Evolutionary conservation across 37 sponge, comb jelly and placozoan genomes (phyloP).

Genomic region (Sycon ciliatum): DNA sequence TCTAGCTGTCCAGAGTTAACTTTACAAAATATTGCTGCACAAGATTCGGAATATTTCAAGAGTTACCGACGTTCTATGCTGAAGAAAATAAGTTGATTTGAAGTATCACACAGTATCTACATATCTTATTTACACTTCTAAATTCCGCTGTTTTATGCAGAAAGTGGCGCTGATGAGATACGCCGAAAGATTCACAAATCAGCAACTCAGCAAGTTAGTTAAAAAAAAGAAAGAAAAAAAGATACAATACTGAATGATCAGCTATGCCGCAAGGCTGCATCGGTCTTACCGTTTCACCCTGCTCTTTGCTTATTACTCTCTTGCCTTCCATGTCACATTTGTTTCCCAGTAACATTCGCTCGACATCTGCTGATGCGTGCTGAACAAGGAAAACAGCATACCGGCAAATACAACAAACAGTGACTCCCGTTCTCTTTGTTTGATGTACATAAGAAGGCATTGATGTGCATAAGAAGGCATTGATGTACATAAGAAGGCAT

Average conservation of each 20-base stretch:
- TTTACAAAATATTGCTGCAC: no score
- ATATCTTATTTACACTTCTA: no score
- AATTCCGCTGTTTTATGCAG: neutral
- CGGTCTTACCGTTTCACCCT: constrained; percentile 63
- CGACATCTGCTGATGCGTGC: constrained; percentile 93
- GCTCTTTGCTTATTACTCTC: constrained; percentile 54
- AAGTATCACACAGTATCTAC: no score
- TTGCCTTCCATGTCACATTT: constrained; percentile 78
- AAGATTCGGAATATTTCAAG: no score
- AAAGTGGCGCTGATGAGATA: neutral
- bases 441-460: neutral
- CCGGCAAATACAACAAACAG: neutral
- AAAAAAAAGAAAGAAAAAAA: no score
- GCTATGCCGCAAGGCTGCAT: neutral
- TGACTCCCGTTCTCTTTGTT: neutral
- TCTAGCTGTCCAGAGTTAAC: no score
- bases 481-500: neutral
- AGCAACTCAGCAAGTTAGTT: no score
- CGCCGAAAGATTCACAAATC: neutral
- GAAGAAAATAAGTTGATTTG: no score
- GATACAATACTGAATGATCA: no score
- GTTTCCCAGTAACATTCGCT: constrained; percentile 81
- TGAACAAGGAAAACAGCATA: constrained; percentile 20
- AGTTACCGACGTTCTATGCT: no score
- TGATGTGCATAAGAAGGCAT: neutral